A percentile compares a stretch with the other conserved stretches of the same genome.
phyloP scores from a whole-genome alignment of 2,888 invertebrate genomes.

The Helleia helle region DNA sequence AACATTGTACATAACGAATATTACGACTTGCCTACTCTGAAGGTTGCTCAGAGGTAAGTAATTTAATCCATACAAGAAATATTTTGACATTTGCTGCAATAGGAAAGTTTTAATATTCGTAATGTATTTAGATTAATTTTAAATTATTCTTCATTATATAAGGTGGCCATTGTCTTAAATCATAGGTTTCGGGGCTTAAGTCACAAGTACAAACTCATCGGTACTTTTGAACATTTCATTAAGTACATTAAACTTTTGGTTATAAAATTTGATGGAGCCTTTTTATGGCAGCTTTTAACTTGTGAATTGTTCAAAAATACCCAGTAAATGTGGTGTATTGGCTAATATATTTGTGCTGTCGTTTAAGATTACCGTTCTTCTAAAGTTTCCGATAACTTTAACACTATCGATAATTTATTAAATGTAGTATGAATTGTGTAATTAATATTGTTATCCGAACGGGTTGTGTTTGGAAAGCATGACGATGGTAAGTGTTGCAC shows the following conservation, averaged over 20 bases:
- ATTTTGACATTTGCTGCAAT: no score
- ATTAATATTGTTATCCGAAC: slow-evolving; percentile 47
- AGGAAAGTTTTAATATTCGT: slow-evolving; percentile 8
- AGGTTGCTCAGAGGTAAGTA: not conserved
- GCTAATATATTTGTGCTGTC: slow-evolving; percentile 66
- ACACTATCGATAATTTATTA: slow-evolving; percentile 18
- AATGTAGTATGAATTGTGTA: slow-evolving; percentile 11
- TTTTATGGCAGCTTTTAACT: no score
- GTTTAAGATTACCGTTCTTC: slow-evolving; percentile 18
- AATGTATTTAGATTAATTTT: slow-evolving; percentile 1
- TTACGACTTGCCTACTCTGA: not conserved
- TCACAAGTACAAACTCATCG: slow-evolving; percentile 31
- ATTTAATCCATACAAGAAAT: no score
- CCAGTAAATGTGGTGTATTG: slow-evolving; percentile 55
- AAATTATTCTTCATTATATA: slow-evolving; percentile 39
- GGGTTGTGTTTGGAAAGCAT: slow-evolving; percentile 67
- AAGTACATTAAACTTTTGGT: no score
- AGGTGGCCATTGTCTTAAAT: slow-evolving; percentile 60
- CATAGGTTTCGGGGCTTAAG: slow-evolving; percentile 63
- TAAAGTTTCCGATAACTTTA: not conserved
- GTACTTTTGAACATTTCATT: slow-evolving; percentile 1
- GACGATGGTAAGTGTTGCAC: slow-evolving; percentile 52
- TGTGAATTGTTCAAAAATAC: not conserved
- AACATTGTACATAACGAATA: slow-evolving; percentile 13
- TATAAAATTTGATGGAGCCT: no score